These are phyloP conservation scores for Saccostrea glomerata DNA, from an alignment of 1,140 invertebrate genomes.

Conservation along the genomic window DNA sequence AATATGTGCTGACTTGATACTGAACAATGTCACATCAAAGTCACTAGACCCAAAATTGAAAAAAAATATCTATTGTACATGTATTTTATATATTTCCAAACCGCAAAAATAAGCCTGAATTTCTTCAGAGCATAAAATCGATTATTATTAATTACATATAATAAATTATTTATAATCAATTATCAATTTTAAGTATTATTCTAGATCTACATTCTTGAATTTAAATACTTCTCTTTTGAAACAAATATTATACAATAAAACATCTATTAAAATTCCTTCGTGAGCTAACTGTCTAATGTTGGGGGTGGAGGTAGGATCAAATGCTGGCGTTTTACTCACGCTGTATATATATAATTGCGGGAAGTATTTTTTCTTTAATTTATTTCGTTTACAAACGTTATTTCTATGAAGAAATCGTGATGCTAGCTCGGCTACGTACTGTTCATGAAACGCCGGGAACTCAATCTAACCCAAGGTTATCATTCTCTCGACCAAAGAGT, in stretches of 20 bases:
- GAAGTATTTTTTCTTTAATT: slow-evolving; percentile 5
- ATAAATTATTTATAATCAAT: too few relatives aligned
- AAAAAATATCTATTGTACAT: too few relatives aligned
- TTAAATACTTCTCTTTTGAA: too few relatives aligned
- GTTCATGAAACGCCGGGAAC: neutral
- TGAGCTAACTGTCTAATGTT: neutral
- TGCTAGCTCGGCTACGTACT: neutral
- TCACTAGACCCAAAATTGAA: too few relatives aligned
- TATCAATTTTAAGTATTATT: too few relatives aligned
- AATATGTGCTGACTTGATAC: too few relatives aligned
- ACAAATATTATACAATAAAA: neutral
- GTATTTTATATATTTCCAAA: too few relatives aligned
- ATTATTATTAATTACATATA: too few relatives aligned
- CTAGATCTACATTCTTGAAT: too few relatives aligned
- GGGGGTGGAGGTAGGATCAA: slow-evolving; percentile 1
- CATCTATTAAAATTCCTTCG: neutral
- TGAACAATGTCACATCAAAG: too few relatives aligned
- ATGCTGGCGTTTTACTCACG: neutral
- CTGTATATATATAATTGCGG: neutral
- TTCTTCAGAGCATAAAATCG: too few relatives aligned
- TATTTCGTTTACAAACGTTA: neutral
- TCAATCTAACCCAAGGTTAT: neutral
- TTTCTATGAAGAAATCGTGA: slow-evolving; percentile 24
- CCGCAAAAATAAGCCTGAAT: too few relatives aligned
- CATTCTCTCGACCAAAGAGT: neutral